phyloP scores from a whole-genome alignment of 2,113 vertebrate species.

The Lagopus muta region DNA sequence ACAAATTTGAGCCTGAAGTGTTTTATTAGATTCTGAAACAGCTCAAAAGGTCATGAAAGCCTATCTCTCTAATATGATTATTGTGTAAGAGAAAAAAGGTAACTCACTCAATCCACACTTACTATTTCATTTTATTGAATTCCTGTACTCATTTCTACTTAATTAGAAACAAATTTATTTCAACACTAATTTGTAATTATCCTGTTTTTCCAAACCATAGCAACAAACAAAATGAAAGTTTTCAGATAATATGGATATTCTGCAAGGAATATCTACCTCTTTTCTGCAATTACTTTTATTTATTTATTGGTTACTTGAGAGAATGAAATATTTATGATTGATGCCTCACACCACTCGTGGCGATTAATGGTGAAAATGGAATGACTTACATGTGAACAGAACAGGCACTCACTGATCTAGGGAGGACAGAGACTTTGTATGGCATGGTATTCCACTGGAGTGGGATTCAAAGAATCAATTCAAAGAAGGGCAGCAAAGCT shows the following conservation, averaged over 20 bases:
- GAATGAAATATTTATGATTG: background rate
- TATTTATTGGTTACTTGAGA: background rate
- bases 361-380: background rate
- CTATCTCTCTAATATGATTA: background rate
- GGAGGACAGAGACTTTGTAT: background rate
- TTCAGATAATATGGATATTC: background rate
- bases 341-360: background rate
- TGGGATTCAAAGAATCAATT: too few relatives aligned
- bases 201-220: background rate
- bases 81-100: conserved; percentile 23
- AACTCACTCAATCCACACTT: background rate
- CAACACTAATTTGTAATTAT: background rate
- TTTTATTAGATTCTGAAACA: conserved; percentile 29
- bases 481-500: too few relatives aligned
- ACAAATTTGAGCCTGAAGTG: background rate
- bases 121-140: conserved; percentile 34
- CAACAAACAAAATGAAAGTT: background rate
- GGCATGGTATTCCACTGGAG: background rate
- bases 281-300: background rate
- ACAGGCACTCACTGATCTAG: background rate
- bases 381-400: background rate
- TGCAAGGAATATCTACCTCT: background rate
- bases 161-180: conserved; percentile 49
- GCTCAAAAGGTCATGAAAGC: conserved; percentile 41
- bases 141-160: conserved; percentile 19